A percentile compares a stretch with the other conserved stretches of the same genome.
phyloP scores from a whole-genome alignment of 2,888 invertebrate genomes.

The Lithophane semibrunnea region DNA sequence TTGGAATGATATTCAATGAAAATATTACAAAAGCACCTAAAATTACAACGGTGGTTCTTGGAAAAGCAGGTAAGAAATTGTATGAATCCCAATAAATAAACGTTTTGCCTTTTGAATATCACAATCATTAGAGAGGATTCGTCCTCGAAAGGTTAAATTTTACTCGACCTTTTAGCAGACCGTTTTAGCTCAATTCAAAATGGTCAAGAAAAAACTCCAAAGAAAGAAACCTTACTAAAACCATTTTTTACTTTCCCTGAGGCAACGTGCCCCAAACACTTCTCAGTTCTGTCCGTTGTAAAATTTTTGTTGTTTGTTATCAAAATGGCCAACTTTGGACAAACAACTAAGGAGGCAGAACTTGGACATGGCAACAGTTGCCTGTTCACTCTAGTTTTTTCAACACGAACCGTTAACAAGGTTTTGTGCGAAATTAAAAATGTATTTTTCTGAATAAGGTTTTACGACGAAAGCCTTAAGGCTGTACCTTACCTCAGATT shows the following conservation, averaged over 20 bases:
- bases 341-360: slow-evolving; percentile 27
- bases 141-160: neutral
- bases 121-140: slow-evolving; percentile 13
- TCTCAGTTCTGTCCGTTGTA: neutral
- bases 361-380: slow-evolving; percentile 30
- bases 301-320: slow-evolving; percentile 40
- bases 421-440: slow-evolving; percentile 40
- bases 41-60: neutral
- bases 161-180: neutral
- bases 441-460: slow-evolving; percentile 28
- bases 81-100: neutral
- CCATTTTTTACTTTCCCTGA: slow-evolving; percentile 8
- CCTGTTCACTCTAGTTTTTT: slow-evolving; percentile 16
- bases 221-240: slow-evolving; percentile 21
- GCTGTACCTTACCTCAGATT: too few species aligned
- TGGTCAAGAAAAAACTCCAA: neutral
- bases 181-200: slow-evolving; percentile 8
- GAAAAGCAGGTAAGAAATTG: neutral
- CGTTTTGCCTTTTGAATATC: neutral
- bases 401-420: slow-evolving; percentile 29
- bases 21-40: neutral
- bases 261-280: slow-evolving; percentile 4
- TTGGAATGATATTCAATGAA: neutral
- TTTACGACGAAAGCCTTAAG: slow-evolving; percentile 14
- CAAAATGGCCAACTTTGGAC: slow-evolving; percentile 34